Evolutionary conservation across 2,113 vertebrate genomes (phyloP), one percentile per base, ranked within the genome.

Genomic region (Ancistrus triradiatus): DNA sequence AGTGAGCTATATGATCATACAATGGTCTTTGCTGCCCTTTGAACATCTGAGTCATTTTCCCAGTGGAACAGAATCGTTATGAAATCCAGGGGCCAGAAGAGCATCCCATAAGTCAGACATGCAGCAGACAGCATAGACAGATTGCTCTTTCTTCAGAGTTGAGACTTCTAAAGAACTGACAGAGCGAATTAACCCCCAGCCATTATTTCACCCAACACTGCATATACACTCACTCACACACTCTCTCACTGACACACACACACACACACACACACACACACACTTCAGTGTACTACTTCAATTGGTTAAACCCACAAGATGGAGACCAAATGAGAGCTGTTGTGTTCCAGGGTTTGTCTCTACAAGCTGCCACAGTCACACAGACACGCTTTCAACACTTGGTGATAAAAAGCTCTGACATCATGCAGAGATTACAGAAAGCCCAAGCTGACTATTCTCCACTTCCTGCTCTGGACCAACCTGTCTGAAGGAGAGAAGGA

Each of bases 401-500:
- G 69, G 68, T 76, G 78, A 79, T 75, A 78, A 78, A n/a, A 81
- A 83, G 66, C 67, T 51, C 83, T 86, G 79, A 81, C 75, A 79
- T 87, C 90, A 93, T 92, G 90, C 90, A 92, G 83, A 86, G 86
- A 84, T 82, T 80, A 84, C 3, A 31, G 27, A 43, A 27, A 56
- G 18, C 40, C 66, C 55, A 48, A n/a, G n/a, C 59, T 68, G 59
- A 14, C 70, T 68, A 31, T 52, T 27, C 47, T 48, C 15, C 19
- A 37, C 15, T 46, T 74, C 66, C 66, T 56, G 80, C 73, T 77
- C 83, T 83, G 65, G 82, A 95, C 96, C 87, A 89, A 98, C 96
- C 96, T 98, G 90, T 97, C 93, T 83, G 93, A 95, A 81, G 94
- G 92, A 84, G 96, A 94, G 86, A 95, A 95, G 77, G 95, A 98